Evolutionary conservation across 2,797 vertebrate species (phyloP), one percentile per base, ranked within the genome.

Genomic region (Pangasius krempfi): DNA sequence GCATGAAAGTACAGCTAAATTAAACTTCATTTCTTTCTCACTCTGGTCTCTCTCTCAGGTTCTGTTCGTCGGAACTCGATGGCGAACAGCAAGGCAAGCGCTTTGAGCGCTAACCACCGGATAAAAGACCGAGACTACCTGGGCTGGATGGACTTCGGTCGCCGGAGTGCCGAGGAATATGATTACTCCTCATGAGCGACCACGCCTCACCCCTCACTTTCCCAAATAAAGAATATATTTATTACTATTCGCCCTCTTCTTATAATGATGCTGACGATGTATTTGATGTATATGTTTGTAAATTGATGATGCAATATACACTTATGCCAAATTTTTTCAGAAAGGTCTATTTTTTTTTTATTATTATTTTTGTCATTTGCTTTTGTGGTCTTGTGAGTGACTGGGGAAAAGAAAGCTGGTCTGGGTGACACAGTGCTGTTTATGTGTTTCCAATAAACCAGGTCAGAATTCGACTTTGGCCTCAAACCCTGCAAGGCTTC

Each of bases 131-230:
- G 98, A 92, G 98, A 99, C 95, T 99, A 99, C 95, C 92, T 97
- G 95, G 98, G 98, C 86, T 99, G 98, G 98, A 99, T 99, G 98
- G 98, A 99, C 93, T 99, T 99, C 72, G 98, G 98, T 54, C 97
- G 98, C 18, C 97, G 98, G 91, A 99, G 97, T 18, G 97, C 97
- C 22, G 98, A 99, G 93, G 98, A 99, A 91, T 99, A 98, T 0
- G 98, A 99, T 60, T 98, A 99, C 86, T 96, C 97, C 82, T 98
- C 97, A 56, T 98, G 96, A 96, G 91, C 81, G 90, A 66, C 93
- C 79, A 90, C 91, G 94, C 94, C 94, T 89, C 91, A 50, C 56
- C 92, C 89, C 91, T 92, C 93, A 86, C 93, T 92, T 93, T 96
- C 94, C 96, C 94, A 95, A 93, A 92, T 96, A 93, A 95, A 94